Conservation (phyloP, 1,140 invertebrate species). For the Micrasema longulum region DNA sequence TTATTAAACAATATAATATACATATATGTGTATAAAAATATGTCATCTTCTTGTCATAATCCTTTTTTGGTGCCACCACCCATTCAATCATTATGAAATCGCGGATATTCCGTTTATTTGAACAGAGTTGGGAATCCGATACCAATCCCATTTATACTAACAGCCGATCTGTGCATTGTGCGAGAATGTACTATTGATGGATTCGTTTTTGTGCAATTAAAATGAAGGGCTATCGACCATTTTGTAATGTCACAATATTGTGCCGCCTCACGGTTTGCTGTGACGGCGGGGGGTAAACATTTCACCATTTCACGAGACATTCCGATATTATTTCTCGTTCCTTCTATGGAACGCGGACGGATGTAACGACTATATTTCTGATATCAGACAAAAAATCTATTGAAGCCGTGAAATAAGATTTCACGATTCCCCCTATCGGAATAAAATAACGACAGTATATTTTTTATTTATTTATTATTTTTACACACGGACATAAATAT, state of each 20-base stretch:
- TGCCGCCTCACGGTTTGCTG: constrained; percentile 25
- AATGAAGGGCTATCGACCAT: constrained; percentile 20
- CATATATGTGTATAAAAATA: no score
- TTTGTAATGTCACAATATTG: constrained; percentile 38
- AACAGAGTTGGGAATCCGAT: constrained; percentile 21
- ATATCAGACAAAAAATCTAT: constrained; percentile 19
- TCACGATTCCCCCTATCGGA: background rate
- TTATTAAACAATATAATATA: no score
- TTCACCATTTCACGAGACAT: constrained; percentile 20
- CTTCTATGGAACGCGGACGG: constrained; percentile 19
- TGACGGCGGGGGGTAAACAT: constrained; percentile 42
- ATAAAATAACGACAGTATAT: background rate
- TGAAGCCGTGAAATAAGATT: background rate
- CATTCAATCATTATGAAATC: background rate
- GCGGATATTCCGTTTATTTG: constrained; percentile 25
- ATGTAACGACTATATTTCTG: constrained; percentile 16
- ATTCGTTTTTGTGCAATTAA: constrained; percentile 36
- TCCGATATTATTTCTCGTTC: background rate
- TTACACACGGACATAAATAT: no score
- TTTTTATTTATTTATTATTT: background rate
- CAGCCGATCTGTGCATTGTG: constrained; percentile 18
- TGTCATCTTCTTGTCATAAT: background rate
- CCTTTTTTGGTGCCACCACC: constrained; percentile 1
- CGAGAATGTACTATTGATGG: no score
- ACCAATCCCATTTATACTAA: constrained; percentile 29